Evolutionary conservation across 2,113 vertebrate genomes (phyloP).

Genomic region (Chrysochloris asiatica): DNA sequence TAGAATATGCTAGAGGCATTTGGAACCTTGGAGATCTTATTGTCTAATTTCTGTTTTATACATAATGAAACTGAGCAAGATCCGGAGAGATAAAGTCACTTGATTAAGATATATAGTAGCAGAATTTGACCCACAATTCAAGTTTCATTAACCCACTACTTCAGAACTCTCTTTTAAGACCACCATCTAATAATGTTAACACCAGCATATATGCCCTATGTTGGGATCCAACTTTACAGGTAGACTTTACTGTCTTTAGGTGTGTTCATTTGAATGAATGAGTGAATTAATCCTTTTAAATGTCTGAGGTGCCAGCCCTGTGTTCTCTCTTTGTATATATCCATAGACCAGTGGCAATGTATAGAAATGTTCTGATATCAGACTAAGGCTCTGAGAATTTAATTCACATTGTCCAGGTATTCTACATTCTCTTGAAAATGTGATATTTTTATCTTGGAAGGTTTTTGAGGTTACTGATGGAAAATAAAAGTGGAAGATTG

Average conservation of each 20-base stretch:
- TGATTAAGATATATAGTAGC: not conserved
- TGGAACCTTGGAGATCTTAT: not conserved
- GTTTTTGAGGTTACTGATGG: constrained; percentile 26
- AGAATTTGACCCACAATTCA: constrained; percentile 37
- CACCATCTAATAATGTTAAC: not conserved
- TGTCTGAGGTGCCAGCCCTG: not conserved
- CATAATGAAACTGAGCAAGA: not conserved
- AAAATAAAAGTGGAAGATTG: constrained; percentile 40
- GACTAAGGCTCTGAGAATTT: not conserved
- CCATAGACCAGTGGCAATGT: not conserved
- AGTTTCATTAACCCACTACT: not conserved
- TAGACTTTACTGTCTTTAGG: not conserved
- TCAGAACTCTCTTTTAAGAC: not conserved
- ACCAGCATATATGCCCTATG: not conserved
- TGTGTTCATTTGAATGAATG: not conserved
- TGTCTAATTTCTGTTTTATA: not conserved
- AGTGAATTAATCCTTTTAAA: not conserved
- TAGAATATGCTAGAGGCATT: not conserved
- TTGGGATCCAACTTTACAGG: not conserved
- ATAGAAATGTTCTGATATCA: not conserved
- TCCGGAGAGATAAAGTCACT: not conserved
- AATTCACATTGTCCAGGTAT: not conserved
- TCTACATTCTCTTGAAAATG: constrained; percentile 18
- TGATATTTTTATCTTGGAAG: not conserved
- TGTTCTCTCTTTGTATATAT: not conserved